Evolutionary conservation across 2,113 vertebrate species (phyloP).

Genomic region (Grantiella picta): DNA sequence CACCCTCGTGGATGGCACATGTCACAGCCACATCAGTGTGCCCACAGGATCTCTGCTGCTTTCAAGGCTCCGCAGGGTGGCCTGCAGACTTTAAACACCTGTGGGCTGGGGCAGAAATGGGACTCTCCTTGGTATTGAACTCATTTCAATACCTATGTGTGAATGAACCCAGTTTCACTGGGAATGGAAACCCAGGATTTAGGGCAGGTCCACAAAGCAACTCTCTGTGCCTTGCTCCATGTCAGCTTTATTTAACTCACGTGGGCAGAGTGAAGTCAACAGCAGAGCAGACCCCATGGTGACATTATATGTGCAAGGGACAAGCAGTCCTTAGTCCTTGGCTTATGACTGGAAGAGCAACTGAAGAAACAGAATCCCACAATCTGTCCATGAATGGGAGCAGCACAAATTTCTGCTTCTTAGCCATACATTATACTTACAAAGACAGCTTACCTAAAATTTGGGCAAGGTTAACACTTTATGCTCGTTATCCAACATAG

Average conservation of each 20-base stretch:
- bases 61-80: background rate
- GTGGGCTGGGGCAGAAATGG: background rate
- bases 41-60: background rate
- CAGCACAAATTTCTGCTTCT: background rate
- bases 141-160: background rate
- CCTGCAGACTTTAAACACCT: background rate
- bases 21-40: background rate
- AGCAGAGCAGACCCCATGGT: background rate
- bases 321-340: background rate
- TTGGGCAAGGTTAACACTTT: background rate
- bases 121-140: background rate
- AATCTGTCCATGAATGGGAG: background rate
- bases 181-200: background rate
- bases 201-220: background rate
- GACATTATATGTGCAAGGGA: background rate
- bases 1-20: accelerated
- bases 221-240: background rate
- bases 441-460: background rate
- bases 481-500: background rate
- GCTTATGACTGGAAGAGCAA: background rate
- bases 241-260: background rate
- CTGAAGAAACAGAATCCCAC: background rate
- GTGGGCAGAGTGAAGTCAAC: background rate
- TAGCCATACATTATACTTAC: background rate
- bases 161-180: background rate